Evolutionary conservation across 2,113 vertebrate species (phyloP).

Genomic region (Crotalus viridis): DNA sequence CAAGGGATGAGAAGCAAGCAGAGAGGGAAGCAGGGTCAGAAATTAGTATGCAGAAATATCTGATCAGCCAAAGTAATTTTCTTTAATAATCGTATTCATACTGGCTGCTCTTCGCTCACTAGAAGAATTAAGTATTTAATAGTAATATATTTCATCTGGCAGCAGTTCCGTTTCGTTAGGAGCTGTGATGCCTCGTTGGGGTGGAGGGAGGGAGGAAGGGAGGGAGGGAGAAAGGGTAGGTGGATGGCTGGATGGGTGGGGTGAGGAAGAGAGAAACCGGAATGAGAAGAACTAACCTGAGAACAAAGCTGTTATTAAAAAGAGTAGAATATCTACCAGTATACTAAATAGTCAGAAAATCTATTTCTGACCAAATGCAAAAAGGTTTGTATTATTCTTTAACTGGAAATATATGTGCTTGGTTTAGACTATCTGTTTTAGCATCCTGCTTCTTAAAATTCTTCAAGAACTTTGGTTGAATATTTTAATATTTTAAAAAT

Average conservation of each 20-base stretch:
- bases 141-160: constrained; percentile 89
- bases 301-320: constrained; percentile 35
- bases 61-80: constrained; percentile 90
- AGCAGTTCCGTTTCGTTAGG: constrained; percentile 82
- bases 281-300: constrained; percentile 9
- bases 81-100: constrained; percentile 91
- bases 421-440: neutral
- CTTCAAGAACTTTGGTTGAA: neutral
- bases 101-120: constrained; percentile 84
- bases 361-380: neutral
- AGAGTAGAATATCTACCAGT: neutral
- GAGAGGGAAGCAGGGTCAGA: constrained; percentile 83
- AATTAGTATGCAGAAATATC: constrained; percentile 93
- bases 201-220: constrained; percentile 60
- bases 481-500: neutral
- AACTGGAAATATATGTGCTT: neutral
- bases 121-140: constrained; percentile 90
- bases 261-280: constrained; percentile 19
- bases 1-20: constrained; percentile 77
- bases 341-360: neutral
- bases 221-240: constrained; percentile 30
- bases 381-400: neutral
- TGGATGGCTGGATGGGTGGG: constrained; percentile 11
- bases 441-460: constrained; percentile 3
- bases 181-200: constrained; percentile 72